Evolutionary conservation across 1,140 invertebrate genomes (phyloP), one percentile per base, ranked within the genome.

Genomic region (Tenebrio molitor): DNA sequence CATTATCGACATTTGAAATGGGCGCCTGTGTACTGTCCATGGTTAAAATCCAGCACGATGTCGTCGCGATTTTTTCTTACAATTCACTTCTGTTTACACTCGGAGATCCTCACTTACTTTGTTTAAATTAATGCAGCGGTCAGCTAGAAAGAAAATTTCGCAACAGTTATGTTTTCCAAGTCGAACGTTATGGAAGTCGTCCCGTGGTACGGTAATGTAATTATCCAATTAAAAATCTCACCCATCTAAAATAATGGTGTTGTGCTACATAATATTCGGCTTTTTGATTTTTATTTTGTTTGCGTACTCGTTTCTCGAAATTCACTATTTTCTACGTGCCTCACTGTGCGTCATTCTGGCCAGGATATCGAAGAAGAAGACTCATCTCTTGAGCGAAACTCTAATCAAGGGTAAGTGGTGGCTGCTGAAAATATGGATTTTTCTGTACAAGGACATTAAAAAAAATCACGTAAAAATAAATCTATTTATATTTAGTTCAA

Each of bases 281-380:
- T 12, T 66, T 66, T 66, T 50, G 50, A 50, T 46, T 29, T 16
- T 68, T 16, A 12, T 68, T 25, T 50, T 90, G 36, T 68, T 87
- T 0, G 78, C 89, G 1, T 89, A 91, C 78, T 81, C 84, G 14
- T 81, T 88, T 41, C 79, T 91, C 34, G 91, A 92, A 77, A 79
- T 92, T 8, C 88, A 91, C 76, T 92, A 92, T 79, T 92, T 91
- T 80, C 76, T 90, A 72, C 84, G 91, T 74, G 89, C 90, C 82
- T 86, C 87, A 72, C 77, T 90, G 39, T 88, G 88, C 46, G 86
- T 90, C 14, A 73, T 91, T 72, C 77, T 86, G 15, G 90, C 89
- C 2, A 84, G 86, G 36, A 89, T 89, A 64, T 87, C 87, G 76
- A 90, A 89, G 79, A 89, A 88, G 25, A 86, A 83, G 71, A 85